Conservation (phyloP, 2,797 vertebrate genomes). For the Sardinella longiceps region DNA sequence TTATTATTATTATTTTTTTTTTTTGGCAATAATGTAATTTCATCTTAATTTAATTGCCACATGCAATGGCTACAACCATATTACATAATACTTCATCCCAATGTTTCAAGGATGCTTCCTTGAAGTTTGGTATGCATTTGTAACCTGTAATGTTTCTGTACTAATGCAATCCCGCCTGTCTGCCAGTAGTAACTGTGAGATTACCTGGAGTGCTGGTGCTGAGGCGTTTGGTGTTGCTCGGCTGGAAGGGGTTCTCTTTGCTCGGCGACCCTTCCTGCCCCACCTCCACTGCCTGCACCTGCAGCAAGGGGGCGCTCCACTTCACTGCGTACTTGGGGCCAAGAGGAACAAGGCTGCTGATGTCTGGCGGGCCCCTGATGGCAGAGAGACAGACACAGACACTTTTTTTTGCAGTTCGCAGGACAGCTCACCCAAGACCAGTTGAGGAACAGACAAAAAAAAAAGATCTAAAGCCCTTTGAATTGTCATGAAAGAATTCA, state of each 20-base stretch:
- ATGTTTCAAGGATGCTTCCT: too few species aligned
- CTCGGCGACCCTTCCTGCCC: constrained; percentile 80
- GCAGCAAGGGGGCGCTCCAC: constrained; percentile 84
- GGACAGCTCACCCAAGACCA: constrained; percentile 23
- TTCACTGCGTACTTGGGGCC: constrained; percentile 89
- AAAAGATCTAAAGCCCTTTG: constrained; percentile 29
- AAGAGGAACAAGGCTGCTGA: constrained; percentile 85
- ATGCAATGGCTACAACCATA: too few species aligned
- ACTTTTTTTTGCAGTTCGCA: neutral
- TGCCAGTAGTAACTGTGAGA: neutral
- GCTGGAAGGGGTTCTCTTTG: constrained; percentile 72
- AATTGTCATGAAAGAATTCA: constrained; percentile 48
- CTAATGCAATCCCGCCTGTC: neutral
- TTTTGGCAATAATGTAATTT: too few species aligned
- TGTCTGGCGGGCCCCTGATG: constrained; percentile 83
- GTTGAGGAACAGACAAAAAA: constrained; percentile 9
- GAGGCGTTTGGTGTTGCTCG: constrained; percentile 65
- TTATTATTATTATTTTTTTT: too few species aligned
- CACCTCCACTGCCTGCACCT: constrained; percentile 90
- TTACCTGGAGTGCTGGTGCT: constrained; percentile 58
- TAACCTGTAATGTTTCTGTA: too few species aligned
- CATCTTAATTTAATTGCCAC: too few species aligned
- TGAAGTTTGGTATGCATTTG: too few species aligned
- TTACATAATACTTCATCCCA: too few species aligned
- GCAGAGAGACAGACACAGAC: constrained; percentile 25